phyloP scores from a whole-genome alignment of 2,888 invertebrate genomes.

The Andrena camellia region DNA sequence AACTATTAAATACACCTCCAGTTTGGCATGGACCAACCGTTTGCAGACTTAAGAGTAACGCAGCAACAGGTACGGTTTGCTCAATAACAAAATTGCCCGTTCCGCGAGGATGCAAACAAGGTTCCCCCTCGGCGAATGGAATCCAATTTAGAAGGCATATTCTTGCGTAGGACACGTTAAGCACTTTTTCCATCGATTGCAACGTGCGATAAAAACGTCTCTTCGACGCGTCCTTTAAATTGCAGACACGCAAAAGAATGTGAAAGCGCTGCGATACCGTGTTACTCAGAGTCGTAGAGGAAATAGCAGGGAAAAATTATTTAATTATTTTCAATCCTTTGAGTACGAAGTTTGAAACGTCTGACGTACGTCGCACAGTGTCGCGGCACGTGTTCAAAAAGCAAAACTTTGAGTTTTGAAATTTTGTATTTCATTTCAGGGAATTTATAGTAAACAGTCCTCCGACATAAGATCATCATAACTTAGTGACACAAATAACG shows the following conservation, averaged over 20 bases:
- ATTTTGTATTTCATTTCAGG: too few relatives aligned
- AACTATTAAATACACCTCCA: neutral
- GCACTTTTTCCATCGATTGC: neutral
- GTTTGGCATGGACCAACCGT: neutral
- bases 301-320: neutral
- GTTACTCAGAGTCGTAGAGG: neutral
- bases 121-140: neutral
- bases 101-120: conserved; percentile 2
- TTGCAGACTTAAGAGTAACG: neutral
- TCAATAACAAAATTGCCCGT: conserved; percentile 32
- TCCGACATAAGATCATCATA: too few relatives aligned
- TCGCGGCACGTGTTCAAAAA: too few relatives aligned
- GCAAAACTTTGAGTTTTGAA: too few relatives aligned
- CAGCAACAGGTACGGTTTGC: conserved; percentile 44
- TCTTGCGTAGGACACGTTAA: neutral
- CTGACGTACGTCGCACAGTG: too few relatives aligned
- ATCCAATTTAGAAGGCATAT: conserved; percentile 3
- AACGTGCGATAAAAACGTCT: neutral
- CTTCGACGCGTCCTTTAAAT: neutral
- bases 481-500: too few relatives aligned
- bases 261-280: neutral
- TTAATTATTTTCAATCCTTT: neutral
- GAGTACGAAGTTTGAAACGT: too few relatives aligned
- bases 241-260: neutral
- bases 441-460: too few relatives aligned